Evolutionary conservation across 2,113 vertebrate genomes (phyloP).

Genomic region (Phyllopteryx taeniolatus): DNA sequence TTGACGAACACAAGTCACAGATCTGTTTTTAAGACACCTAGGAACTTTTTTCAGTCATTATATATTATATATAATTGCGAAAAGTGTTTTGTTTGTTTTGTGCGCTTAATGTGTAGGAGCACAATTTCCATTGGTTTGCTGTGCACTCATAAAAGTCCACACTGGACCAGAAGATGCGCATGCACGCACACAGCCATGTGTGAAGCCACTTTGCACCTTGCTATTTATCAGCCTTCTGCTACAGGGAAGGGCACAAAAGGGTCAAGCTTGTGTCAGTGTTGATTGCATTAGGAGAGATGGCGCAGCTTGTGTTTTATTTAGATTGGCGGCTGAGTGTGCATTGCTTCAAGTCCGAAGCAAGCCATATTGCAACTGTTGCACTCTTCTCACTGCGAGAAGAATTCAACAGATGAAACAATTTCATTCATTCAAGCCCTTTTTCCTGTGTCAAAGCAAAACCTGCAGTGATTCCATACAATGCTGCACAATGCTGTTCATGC

Average conservation of each 20-base stretch:
- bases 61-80: no score
- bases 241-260: constrained; percentile 44
- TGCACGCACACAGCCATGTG: constrained; percentile 33
- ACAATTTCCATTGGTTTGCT: no score
- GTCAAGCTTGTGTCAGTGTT: constrained; percentile 11
- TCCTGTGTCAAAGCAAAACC: no score
- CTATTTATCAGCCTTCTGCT: constrained; percentile 18
- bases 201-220: constrained; percentile 50
- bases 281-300: constrained; percentile 1
- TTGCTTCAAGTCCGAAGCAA: neutral
- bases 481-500: no score
- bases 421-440: neutral
- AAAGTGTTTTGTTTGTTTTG: no score
- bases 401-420: neutral
- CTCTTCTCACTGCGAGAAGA: neutral
- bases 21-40: no score
- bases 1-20: no score
- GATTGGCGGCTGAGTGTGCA: neutral
- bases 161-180: neutral
- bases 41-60: no score
- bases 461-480: no score
- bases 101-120: no score
- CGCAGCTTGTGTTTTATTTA: neutral
- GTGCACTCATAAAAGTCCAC: neutral
- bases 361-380: neutral